Conservation (phyloP, 2,113 vertebrate genomes). For the Rhinogobius similis region DNA sequence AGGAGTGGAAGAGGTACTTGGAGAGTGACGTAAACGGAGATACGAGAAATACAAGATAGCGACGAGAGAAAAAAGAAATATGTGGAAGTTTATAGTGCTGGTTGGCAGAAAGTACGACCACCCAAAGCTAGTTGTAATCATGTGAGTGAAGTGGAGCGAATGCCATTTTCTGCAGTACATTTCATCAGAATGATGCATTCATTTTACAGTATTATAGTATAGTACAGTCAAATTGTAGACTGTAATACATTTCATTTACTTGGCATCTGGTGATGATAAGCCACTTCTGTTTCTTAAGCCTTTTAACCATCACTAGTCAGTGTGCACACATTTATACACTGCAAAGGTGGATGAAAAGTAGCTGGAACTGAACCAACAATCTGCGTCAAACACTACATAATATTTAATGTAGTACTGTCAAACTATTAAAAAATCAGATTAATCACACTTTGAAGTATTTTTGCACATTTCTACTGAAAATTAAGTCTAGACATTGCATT, state of each 20-base stretch:
- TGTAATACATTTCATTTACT: too few relatives aligned
- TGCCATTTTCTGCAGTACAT: not conserved
- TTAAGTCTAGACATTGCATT: too few relatives aligned
- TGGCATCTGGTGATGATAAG: too few relatives aligned
- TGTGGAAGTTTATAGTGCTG: not conserved
- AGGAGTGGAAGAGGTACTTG: constrained; percentile 5
- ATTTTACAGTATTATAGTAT: too few relatives aligned
- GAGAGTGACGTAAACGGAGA: not conserved
- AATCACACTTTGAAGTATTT: too few relatives aligned
- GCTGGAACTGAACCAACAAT: not conserved
- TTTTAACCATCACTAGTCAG: too few relatives aligned
- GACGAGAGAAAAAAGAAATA: not conserved
- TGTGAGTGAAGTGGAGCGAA: too few relatives aligned
- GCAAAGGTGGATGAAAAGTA: not conserved
- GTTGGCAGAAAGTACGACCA: not conserved
- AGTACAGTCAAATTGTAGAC: too few relatives aligned
- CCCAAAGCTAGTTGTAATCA: not conserved
- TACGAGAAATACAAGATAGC: not conserved
- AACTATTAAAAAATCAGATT: too few relatives aligned
- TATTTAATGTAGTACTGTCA: too few relatives aligned
- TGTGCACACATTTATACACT: not conserved
- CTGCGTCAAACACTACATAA: not conserved
- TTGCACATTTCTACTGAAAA: too few relatives aligned
- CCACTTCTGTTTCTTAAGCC: too few relatives aligned
- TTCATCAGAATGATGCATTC: not conserved